Percentiles rank a stretch among this genome's conserved stretches.
Evolutionary conservation across 1,140 invertebrate genomes (phyloP).

Genomic region (Drosophila elegans): DNA sequence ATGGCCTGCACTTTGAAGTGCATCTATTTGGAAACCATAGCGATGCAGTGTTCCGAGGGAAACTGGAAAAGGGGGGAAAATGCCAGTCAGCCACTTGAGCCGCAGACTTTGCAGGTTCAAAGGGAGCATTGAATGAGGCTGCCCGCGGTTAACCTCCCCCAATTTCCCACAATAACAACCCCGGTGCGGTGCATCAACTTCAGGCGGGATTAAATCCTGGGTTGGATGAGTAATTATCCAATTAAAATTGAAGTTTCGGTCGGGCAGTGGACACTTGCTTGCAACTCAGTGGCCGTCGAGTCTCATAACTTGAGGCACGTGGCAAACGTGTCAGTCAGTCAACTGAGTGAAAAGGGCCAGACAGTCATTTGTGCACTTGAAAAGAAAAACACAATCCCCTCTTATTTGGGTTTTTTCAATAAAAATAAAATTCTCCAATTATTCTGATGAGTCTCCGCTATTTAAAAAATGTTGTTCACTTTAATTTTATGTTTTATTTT

Average conservation of each 20-base stretch:
- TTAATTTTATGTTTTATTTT: too few relatives aligned
- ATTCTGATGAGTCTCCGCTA: too few relatives aligned
- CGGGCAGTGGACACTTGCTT: constrained; percentile 12
- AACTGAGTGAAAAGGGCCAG: constrained; percentile 39
- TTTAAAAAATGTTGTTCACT: too few relatives aligned
- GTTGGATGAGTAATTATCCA: constrained; percentile 78
- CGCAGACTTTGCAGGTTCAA: constrained; percentile 25
- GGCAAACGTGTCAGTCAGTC: constrained; percentile 51
- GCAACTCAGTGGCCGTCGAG: background rate
- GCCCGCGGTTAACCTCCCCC: background rate
- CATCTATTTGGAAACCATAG: constrained; percentile 66
- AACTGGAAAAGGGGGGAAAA: constrained; percentile 6
- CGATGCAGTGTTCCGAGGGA: constrained; percentile 52
- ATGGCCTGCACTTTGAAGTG: constrained; percentile 39
- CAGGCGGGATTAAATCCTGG: constrained; percentile 60
- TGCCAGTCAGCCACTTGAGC: constrained; percentile 29
- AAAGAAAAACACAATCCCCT: background rate
- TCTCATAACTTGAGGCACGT: constrained; percentile 50
- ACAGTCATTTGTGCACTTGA: constrained; percentile 15
- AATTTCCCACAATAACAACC: constrained; percentile 12
- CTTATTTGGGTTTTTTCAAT: too few relatives aligned
- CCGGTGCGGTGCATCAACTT: constrained; percentile 43
- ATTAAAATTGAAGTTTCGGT: constrained; percentile 67
- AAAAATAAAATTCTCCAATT: too few relatives aligned
- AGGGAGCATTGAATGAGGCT: constrained; percentile 27